These are phyloP conservation scores for Zaprionus bogoriensis DNA, from an alignment of 2,888 invertebrate species.

Conservation along the genomic window DNA sequence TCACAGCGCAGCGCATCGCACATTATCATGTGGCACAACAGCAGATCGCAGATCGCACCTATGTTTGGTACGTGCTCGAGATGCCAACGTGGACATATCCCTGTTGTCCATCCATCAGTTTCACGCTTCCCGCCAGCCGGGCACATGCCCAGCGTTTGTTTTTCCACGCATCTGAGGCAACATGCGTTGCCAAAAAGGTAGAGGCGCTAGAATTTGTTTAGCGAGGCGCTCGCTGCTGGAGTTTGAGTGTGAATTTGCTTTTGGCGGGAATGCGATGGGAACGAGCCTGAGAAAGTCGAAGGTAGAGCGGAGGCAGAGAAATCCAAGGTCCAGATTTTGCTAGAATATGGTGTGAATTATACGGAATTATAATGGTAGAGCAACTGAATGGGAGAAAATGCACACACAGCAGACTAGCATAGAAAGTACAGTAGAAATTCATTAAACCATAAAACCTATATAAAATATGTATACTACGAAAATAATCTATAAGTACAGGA, in stretches of 20 bases:
- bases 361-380: neutral
- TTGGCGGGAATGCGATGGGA: slow-evolving; percentile 8
- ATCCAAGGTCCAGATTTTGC: slow-evolving; percentile 13
- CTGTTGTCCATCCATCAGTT: slow-evolving; percentile 26
- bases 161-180: slow-evolving; percentile 46
- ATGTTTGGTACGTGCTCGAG: slow-evolving; percentile 61
- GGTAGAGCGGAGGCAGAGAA: slow-evolving; percentile 46
- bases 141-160: slow-evolving; percentile 52
- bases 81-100: slow-evolving; percentile 4
- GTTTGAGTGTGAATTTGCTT: slow-evolving; percentile 32
- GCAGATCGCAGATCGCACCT: slow-evolving; percentile 64
- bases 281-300: slow-evolving; percentile 56
- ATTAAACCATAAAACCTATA: too few species aligned
- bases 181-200: slow-evolving; percentile 52
- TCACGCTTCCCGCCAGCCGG: slow-evolving; percentile 3
- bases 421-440: too few species aligned
- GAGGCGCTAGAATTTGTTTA: slow-evolving; percentile 67
- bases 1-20: too few species aligned
- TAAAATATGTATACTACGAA: too few species aligned
- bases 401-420: too few species aligned
- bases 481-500: too few species aligned
- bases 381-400: neutral
- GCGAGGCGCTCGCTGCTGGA: slow-evolving; percentile 50
- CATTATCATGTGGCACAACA: slow-evolving; percentile 73
- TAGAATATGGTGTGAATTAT: slow-evolving; percentile 13